Evolutionary conservation across 2,797 vertebrate genomes (phyloP).

Genomic region (Neomorphus geoffroyi): DNA sequence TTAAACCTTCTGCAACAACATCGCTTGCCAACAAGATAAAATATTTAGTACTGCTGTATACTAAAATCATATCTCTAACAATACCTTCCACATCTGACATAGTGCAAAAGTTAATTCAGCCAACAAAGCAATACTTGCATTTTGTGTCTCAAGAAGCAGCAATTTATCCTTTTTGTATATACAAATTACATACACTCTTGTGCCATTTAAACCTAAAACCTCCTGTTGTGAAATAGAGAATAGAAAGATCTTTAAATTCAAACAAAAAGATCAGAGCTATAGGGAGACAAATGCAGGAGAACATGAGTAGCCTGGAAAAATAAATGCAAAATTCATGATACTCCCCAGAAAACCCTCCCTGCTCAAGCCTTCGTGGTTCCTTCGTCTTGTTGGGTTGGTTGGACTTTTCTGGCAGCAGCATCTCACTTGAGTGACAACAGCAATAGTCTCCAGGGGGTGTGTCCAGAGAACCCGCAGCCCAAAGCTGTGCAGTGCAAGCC

Average conservation of each 20-base stretch:
- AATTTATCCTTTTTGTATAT: conserved; percentile 54
- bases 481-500: neutral
- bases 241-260: conserved; percentile 36
- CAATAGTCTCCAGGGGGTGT: fast-evolving
- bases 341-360: neutral
- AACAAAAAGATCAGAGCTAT: conserved; percentile 62
- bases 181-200: conserved; percentile 47
- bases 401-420: neutral
- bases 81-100: conserved; percentile 54
- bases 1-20: conserved; percentile 55
- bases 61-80: conserved; percentile 53
- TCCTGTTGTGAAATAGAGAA: conserved; percentile 33
- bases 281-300: conserved; percentile 39
- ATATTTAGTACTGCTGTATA: conserved; percentile 54
- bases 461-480: neutral
- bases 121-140: conserved; percentile 44
- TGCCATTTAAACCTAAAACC: conserved; percentile 48
- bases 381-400: neutral
- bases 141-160: neutral
- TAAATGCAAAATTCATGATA: neutral
- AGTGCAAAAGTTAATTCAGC: conserved; percentile 57
- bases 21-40: conserved; percentile 43
- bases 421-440: neutral
- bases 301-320: conserved; percentile 25
- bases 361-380: neutral